phyloP scores from a whole-genome alignment of 2,888 invertebrate genomes.

The Apotomis turbidana region DNA sequence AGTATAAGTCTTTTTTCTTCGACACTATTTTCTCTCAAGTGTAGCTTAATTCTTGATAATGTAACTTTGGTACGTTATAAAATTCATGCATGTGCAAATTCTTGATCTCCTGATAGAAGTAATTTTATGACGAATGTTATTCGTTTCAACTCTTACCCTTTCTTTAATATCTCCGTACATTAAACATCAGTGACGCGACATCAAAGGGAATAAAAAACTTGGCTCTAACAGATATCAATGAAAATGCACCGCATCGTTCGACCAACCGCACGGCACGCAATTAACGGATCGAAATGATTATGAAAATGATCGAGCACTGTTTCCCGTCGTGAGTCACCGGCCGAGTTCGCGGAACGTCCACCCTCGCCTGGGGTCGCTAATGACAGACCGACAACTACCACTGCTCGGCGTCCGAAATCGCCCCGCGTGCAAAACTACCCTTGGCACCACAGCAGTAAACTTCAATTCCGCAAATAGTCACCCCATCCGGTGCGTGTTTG shows the following conservation, averaged over 20 bases:
- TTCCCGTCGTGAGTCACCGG: constrained; percentile 73
- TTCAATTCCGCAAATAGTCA: constrained; percentile 64
- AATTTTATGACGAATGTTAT: too few species aligned
- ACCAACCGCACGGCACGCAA: constrained; percentile 60
- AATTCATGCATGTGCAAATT: too few species aligned
- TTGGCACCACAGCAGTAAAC: constrained; percentile 72
- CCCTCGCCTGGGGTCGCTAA: constrained; percentile 77
- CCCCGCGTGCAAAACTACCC: constrained; percentile 70
- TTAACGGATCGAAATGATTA: constrained; percentile 65
- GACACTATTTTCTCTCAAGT: too few species aligned
- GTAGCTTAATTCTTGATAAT: too few species aligned
- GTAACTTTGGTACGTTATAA: too few species aligned
- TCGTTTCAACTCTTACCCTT: too few species aligned
- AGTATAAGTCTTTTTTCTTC: too few species aligned
- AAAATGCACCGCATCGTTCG: constrained; percentile 55
- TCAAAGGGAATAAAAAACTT: too few species aligned
- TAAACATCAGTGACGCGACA: too few species aligned
- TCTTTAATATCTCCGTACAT: too few species aligned
- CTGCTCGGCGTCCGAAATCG: constrained; percentile 53
- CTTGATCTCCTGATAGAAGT: too few species aligned
- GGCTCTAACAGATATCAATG: constrained; percentile 45
- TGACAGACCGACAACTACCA: constrained; percentile 74
- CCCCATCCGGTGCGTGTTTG: constrained; percentile 76
- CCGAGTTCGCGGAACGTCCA: constrained; percentile 74
- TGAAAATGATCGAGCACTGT: constrained; percentile 69